Evolutionary conservation across 2,797 vertebrate species (phyloP), one percentile per base, ranked within the genome.

Genomic region (Parauchenoglanis ngamensis): DNA sequence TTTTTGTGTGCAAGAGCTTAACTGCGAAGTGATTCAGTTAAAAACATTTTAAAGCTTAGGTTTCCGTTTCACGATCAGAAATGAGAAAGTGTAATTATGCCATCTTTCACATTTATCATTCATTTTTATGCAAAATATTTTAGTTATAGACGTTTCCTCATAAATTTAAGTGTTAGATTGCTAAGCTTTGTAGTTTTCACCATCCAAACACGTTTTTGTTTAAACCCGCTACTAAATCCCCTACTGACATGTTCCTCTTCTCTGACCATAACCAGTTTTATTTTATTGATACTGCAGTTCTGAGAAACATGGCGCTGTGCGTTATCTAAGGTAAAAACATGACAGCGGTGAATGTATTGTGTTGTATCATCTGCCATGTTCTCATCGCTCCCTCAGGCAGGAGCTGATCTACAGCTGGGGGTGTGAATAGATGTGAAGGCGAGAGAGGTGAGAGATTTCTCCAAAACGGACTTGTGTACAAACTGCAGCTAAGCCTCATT

Each of bases 401-500:
- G 78, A 81, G 57, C 35, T 79, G 28, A 59, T 6, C n/a, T 40
- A 13, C n/a, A 79, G 77, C 77, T 40, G 21, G 23, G 4, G 35
- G 12, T 61, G 35, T 61, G 17, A 61, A 61, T 17, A 44, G 12
- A 63, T 81, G 56, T n/a, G 35, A 40, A 79, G 77, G 56, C 21
- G 57, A 44, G 56, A 56, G n/a, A 46, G 57, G 78, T n/a, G 35
- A 63, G 57, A 63, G 78, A 63, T 81, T 63, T 81, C 56, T 44
- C 54, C 77, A 21, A 59, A 80, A 80, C 4, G 5, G 56, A 59
- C 77, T 3, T 59, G 31, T 72, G n/a, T 73, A 84, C 80, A 83
- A 85, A 46, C 25, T 90, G 68, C 83, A 76, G 61, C 7, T 87
- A 52, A 78, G 57, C 76, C 76, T 78, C 76, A 78, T 78, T 78